phyloP scores from a whole-genome alignment of 2,113 vertebrate species.

The Merops nubicus region DNA sequence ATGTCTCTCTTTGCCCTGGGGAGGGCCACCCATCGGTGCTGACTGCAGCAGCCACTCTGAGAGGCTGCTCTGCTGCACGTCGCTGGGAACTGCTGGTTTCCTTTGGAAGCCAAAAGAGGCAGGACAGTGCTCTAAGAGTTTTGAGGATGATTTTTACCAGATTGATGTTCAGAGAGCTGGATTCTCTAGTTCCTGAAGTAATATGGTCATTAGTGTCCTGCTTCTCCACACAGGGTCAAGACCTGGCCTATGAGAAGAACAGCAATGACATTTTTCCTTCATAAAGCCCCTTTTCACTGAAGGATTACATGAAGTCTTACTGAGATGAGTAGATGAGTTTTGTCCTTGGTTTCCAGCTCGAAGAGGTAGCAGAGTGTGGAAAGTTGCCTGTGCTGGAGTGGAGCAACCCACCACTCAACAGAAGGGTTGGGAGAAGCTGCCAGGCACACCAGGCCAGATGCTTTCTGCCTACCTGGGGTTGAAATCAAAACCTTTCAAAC shows the following conservation, averaged over 20 bases:
- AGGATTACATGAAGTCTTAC: not conserved
- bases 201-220: not conserved
- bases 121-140: not conserved
- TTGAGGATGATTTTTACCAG: not conserved
- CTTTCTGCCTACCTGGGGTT: not conserved
- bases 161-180: not conserved
- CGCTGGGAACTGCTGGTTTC: not conserved
- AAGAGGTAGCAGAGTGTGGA: not conserved
- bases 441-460: not conserved
- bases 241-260: not conserved
- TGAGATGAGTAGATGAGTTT: not conserved
- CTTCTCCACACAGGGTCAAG: not conserved
- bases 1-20: not conserved
- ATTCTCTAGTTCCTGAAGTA: not conserved
- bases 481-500: not conserved
- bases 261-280: not conserved
- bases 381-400: not conserved
- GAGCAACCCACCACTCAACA: not conserved
- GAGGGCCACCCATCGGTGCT: not conserved
- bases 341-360: not conserved
- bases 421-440: no score
- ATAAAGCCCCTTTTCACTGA: not conserved
- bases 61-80: not conserved
- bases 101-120: not conserved
- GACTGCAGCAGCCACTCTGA: not conserved